Percentiles rank a stretch among this genome's conserved stretches.
Evolutionary conservation across 2,797 vertebrate genomes (phyloP).

Genomic region (Pseudochirops corinnae): DNA sequence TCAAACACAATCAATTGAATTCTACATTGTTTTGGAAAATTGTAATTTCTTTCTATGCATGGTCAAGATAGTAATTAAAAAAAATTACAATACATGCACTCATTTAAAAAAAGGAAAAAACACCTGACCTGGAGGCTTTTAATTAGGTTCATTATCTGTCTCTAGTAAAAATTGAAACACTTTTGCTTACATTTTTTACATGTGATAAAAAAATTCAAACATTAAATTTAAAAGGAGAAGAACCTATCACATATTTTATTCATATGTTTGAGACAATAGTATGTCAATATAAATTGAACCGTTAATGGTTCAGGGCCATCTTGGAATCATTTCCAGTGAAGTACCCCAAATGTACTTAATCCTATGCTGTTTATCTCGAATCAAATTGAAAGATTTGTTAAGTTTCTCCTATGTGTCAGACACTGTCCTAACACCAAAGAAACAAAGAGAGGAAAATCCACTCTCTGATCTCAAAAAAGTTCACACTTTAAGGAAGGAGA

Average conservation of each 20-base stretch:
- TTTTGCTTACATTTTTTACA: not conserved
- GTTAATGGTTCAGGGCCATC: not conserved
- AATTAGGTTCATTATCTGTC: not conserved
- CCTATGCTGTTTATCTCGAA: not conserved
- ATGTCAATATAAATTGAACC: not conserved
- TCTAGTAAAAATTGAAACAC: not conserved
- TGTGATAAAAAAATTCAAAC: not conserved
- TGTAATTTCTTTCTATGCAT: not conserved
- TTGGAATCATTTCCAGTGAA: not conserved
- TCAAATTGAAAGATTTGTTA: not conserved
- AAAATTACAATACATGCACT: not conserved
- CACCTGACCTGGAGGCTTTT: not conserved
- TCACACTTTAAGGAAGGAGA: not conserved
- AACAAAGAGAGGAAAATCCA: not conserved
- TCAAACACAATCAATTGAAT: not conserved
- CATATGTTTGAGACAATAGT: not conserved
- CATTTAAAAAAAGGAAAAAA: not conserved
- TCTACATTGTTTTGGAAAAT: not conserved
- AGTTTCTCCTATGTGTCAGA: not conserved
- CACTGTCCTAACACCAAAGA: not conserved
- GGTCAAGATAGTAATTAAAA: not conserved
- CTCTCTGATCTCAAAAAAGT: not conserved
- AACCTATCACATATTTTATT: not conserved
- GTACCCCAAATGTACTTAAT: not conserved
- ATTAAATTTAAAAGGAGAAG: not conserved